These are phyloP conservation scores for Drosophila setosimentum DNA, from an alignment of 2,888 invertebrate genomes.

Conservation along the genomic window DNA sequence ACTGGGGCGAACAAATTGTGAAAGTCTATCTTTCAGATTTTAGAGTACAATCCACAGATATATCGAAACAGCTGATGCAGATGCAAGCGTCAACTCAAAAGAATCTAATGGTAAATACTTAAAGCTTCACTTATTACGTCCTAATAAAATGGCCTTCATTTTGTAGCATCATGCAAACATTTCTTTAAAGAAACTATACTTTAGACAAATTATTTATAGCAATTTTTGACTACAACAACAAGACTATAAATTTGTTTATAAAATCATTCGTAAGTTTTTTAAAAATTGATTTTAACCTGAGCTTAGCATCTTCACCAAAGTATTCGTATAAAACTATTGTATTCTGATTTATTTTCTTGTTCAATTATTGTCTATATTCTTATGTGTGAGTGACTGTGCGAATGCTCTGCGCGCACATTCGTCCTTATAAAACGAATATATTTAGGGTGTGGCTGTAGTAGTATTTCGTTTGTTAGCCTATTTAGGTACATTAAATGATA, in stretches of 20 bases:
- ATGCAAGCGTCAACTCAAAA: background rate
- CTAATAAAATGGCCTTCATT: background rate
- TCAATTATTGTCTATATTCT: background rate
- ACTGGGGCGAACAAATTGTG: background rate
- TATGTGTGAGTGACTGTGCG: constrained; percentile 19
- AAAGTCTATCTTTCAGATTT: background rate
- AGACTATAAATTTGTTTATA: background rate
- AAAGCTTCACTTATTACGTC: background rate
- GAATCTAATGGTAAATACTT: background rate
- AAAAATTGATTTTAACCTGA: background rate
- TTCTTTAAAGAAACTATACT: background rate
- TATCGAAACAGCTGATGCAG: background rate
- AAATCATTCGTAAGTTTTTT: background rate
- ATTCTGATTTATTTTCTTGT: constrained; percentile 5
- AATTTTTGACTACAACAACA: background rate
- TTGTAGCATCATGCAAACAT: background rate
- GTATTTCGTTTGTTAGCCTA: constrained; percentile 8
- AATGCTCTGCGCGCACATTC: constrained; percentile 25
- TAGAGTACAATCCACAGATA: background rate
- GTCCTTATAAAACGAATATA: constrained; percentile 25
- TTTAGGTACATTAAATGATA: background rate
- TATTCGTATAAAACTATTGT: background rate
- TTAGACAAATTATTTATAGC: background rate
- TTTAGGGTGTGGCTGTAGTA: constrained; percentile 59
- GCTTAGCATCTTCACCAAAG: background rate